These are phyloP conservation scores for Ambastaia sidthimunki DNA, from an alignment of 2,797 vertebrate genomes.

Conservation along the genomic window DNA sequence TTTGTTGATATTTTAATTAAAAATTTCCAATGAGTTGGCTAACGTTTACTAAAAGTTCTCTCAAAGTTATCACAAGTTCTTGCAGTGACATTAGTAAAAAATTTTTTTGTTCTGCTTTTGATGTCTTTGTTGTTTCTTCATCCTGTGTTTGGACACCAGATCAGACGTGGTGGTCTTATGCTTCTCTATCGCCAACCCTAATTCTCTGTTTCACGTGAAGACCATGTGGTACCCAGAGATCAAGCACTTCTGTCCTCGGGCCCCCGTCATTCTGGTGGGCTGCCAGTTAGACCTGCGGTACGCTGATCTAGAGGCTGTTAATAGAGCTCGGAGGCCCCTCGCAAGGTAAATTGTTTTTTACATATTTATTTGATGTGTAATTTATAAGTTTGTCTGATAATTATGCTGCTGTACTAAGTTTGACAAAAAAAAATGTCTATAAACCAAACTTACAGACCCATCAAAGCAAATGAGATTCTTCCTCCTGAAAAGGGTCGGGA, in stretches of 20 bases:
- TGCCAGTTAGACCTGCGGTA: constrained; percentile 88
- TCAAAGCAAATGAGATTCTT: constrained; percentile 78
- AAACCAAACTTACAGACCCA: constrained; percentile 66
- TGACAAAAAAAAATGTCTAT: neutral
- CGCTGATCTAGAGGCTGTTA: constrained; percentile 85
- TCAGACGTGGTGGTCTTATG: constrained; percentile 87
- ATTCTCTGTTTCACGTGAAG: constrained; percentile 86
- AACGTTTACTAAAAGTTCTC: no score
- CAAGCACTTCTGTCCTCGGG: constrained; percentile 87
- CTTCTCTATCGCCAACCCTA: constrained; percentile 88
- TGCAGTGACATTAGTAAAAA: no score
- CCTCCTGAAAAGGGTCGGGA: constrained; percentile 75
- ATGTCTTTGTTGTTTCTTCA: neutral
- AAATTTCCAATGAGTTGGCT: no score
- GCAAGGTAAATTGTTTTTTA: constrained; percentile 73
- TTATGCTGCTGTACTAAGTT: no score
- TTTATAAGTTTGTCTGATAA: no score
- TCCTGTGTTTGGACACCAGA: constrained; percentile 60
- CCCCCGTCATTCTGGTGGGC: constrained; percentile 86
- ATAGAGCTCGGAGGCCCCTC: constrained; percentile 81
- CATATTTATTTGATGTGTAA: no score
- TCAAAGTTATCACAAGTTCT: no score
- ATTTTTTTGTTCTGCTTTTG: neutral
- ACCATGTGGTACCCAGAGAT: constrained; percentile 90
- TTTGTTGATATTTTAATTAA: neutral